Evolutionary conservation across 1,140 invertebrate genomes (phyloP).

Genomic region (Cheumatopsyche charites): DNA sequence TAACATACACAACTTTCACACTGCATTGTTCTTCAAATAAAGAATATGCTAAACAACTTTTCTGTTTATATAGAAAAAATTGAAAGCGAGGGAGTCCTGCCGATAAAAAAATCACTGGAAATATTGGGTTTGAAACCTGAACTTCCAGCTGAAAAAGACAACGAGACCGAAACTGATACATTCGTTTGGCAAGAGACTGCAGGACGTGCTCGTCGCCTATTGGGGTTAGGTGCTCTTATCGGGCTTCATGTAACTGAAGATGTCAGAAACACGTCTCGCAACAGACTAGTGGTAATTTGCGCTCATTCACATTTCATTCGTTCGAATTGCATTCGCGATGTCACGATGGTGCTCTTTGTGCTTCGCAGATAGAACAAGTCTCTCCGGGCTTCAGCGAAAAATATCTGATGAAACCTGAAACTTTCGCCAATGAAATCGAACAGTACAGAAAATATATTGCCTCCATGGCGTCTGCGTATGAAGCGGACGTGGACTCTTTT

Average conservation of each 20-base stretch:
- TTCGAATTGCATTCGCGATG: slow-evolving; percentile 17
- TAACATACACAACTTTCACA: too few relatives aligned
- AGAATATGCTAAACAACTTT: too few relatives aligned
- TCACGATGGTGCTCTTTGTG: not conserved
- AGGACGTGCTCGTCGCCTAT: slow-evolving; percentile 59
- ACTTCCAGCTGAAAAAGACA: slow-evolving; percentile 54
- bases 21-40: too few relatives aligned
- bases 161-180: slow-evolving; percentile 20
- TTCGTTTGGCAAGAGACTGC: slow-evolving; percentile 61
- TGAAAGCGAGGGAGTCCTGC: slow-evolving; percentile 64
- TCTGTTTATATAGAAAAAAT: slow-evolving; percentile 59
- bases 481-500: slow-evolving; percentile 57
- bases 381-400: slow-evolving; percentile 70
- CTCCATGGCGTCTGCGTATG: slow-evolving; percentile 62
- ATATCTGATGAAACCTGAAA: slow-evolving; percentile 65
- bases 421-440: slow-evolving; percentile 65
- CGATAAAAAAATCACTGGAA: slow-evolving; percentile 61
- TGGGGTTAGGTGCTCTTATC: slow-evolving; percentile 67
- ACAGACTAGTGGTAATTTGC: slow-evolving; percentile 67
- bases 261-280: slow-evolving; percentile 67
- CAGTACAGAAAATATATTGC: slow-evolving; percentile 68
- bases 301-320: not conserved
- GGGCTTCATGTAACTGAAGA: slow-evolving; percentile 71
- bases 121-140: slow-evolving; percentile 59
- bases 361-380: slow-evolving; percentile 67